Conservation (phyloP, 35 echinoderm and acorn worm genomes). For the Hemicentrotus pulcherrimus region DNA sequence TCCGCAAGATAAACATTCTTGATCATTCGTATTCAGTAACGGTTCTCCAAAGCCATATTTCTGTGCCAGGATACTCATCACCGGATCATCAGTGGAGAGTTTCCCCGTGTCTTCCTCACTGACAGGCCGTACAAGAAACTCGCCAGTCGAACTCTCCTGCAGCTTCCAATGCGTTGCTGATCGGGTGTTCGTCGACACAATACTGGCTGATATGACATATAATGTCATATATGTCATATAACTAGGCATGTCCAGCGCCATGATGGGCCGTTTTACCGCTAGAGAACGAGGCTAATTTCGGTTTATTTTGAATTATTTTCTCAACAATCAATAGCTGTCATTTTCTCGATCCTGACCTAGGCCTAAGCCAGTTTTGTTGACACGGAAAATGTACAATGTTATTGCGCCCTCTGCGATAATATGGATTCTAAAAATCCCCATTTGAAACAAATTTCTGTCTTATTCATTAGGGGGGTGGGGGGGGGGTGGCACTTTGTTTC, state of each 20-base stretch:
- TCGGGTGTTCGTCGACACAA: slow-evolving; percentile 66
- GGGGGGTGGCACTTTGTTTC: too few relatives aligned
- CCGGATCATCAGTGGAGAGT: slow-evolving; percentile 85
- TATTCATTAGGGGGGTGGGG: too few relatives aligned
- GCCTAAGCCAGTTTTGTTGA: neutral
- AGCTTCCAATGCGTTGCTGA: slow-evolving; percentile 96
- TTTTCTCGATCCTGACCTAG: neutral
- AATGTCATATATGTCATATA: slow-evolving; percentile 78
- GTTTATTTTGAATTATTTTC: neutral
- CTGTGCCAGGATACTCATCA: slow-evolving; percentile 79
- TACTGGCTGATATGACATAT: slow-evolving; percentile 71
- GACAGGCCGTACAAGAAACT: slow-evolving; percentile 68
- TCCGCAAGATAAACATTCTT: slow-evolving; percentile 76
- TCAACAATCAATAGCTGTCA: neutral
- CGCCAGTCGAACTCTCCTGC: slow-evolving; percentile 73
- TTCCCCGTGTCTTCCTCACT: slow-evolving; percentile 75
- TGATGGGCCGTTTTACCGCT: neutral
- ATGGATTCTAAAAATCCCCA: too few relatives aligned
- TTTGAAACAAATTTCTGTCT: too few relatives aligned
- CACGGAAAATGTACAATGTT: neutral
- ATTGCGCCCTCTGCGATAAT: neutral
- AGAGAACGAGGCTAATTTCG: neutral
- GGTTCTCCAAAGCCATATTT: slow-evolving; percentile 76
- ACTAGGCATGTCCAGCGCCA: slow-evolving; percentile 68
- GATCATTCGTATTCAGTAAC: slow-evolving; percentile 34